Percentiles rank a stretch among this genome's conserved stretches.
Evolutionary conservation across 2,888 invertebrate species (phyloP).

Genomic region (Dasysyrphus albostriatus): DNA sequence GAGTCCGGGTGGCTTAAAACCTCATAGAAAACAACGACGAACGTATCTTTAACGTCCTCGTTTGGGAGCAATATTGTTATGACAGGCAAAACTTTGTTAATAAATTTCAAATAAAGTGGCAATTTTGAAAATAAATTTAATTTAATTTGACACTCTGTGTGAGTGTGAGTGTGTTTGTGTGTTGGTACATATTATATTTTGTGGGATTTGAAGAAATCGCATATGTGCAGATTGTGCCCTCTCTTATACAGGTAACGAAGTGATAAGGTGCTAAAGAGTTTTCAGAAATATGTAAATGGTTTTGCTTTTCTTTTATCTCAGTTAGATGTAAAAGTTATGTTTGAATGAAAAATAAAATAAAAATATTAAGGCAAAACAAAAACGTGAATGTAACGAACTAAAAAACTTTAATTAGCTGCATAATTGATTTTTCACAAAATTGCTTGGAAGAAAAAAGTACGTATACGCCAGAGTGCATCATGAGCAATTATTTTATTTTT

Average conservation of each 20-base stretch:
- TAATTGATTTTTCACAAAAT: no score
- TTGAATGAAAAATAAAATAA: no score
- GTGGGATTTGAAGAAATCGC: constrained; percentile 20
- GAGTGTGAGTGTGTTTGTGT: neutral
- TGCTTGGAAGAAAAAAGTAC: no score
- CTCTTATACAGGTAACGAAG: constrained; percentile 9
- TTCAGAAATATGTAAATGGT: neutral
- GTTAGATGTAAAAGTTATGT: neutral
- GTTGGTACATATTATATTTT: constrained; percentile 4
- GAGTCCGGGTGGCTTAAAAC: constrained; percentile 15
- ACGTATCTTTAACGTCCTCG: constrained; percentile 57
- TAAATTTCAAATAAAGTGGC: constrained; percentile 74
- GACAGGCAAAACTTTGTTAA: constrained; percentile 70
- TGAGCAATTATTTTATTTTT: no score
- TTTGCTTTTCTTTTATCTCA: neutral
- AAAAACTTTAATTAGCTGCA: no score
- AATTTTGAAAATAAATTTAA: constrained; percentile 65
- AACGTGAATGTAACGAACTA: no score
- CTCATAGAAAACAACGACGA: constrained; percentile 33
- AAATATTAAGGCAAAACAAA: no score
- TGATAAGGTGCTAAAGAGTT: constrained; percentile 9
- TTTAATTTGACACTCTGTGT: constrained; percentile 56
- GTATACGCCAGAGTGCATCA: no score
- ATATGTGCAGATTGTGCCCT: constrained; percentile 4
- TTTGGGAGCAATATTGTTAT: constrained; percentile 70